Evolutionary conservation across 2,113 vertebrate genomes (phyloP).

Genomic region (Nerophis lumbriciformis): DNA sequence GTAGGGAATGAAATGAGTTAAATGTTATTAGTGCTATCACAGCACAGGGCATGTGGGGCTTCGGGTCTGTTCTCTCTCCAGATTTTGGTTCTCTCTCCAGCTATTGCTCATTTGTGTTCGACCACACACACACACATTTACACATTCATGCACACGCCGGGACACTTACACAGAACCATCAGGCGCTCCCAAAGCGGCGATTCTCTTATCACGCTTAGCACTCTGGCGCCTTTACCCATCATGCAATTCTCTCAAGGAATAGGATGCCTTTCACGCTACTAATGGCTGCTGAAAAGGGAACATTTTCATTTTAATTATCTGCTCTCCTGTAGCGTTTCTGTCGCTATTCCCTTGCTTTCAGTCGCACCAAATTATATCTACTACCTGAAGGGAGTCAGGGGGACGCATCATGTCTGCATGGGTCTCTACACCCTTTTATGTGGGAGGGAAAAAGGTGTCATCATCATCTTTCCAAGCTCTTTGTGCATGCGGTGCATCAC

Average conservation of each 20-base stretch:
- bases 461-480: conserved; percentile 38
- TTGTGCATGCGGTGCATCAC: conserved; percentile 31
- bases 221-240: conserved; percentile 46
- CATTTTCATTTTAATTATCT: conserved; percentile 74
- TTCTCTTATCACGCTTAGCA: conserved; percentile 56
- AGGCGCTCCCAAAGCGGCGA: conserved; percentile 25
- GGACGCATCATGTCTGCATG: conserved; percentile 11
- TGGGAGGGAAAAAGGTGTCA: conserved; percentile 15
- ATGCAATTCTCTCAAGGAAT: conserved; percentile 62
- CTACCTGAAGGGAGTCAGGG: conserved; percentile 40
- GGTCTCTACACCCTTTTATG: conserved; percentile 14
- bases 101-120: conserved; percentile 18
- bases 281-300: conserved; percentile 70
- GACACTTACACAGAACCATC: conserved; percentile 31
- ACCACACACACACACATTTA: conserved; percentile 3
- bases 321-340: conserved; percentile 61
- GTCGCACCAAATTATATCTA: conserved; percentile 49
- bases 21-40: conserved; percentile 46
- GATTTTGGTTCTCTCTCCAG: conserved; percentile 1
- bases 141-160: conserved; percentile 1
- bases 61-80: conserved; percentile 1
- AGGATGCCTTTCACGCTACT: conserved; percentile 65
- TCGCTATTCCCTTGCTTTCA: conserved; percentile 54
- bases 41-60: conserved; percentile 27
- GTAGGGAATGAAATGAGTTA: conserved; percentile 41